Evolutionary conservation across 2,113 vertebrate genomes (phyloP).

Genomic region (Physeter macrocephalus): DNA sequence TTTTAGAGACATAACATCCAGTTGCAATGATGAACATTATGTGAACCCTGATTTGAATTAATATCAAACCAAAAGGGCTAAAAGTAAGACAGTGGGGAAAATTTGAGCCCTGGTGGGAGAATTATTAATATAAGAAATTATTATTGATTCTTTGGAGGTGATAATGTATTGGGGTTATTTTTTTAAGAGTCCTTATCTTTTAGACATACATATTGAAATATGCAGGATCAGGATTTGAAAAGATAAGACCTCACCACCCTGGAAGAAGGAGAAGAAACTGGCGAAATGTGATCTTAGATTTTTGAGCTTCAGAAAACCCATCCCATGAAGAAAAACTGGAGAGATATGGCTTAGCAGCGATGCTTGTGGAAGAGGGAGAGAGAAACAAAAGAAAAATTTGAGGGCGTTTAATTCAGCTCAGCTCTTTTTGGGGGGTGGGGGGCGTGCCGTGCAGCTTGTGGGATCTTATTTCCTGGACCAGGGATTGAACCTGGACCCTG

Average conservation of each 20-base stretch:
- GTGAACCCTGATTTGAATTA: not conserved
- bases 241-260: not conserved
- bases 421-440: not conserved
- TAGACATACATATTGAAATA: not conserved
- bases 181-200: not conserved
- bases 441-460: too few species aligned
- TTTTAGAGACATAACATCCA: not conserved
- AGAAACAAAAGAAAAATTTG: not conserved
- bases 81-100: not conserved
- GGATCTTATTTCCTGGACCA: too few species aligned
- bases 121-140: not conserved
- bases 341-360: not conserved
- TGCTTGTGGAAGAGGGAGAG: not conserved
- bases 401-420: not conserved
- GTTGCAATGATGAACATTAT: not conserved
- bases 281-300: not conserved
- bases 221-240: not conserved
- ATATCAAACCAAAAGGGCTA: not conserved
- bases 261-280: not conserved
- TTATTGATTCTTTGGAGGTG: not conserved
- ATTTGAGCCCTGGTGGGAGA: not conserved
- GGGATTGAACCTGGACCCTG: too few species aligned
- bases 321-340: not conserved
- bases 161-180: not conserved
- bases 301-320: not conserved